These are phyloP conservation scores for Parazoanthus swiftii DNA, from an alignment of 92 coral and sea anemone species.

Conservation along the genomic window DNA sequence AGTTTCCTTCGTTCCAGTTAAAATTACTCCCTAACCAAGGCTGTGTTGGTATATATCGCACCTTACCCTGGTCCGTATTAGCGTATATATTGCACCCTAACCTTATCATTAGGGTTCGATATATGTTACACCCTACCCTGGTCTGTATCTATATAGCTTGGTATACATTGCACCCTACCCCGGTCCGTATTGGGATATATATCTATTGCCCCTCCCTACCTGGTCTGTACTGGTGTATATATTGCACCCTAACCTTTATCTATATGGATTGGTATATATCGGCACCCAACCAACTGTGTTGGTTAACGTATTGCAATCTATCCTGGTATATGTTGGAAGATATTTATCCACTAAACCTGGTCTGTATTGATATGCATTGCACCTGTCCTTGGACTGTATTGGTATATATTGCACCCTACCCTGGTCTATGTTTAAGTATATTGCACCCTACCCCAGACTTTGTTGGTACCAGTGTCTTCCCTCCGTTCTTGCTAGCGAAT, in stretches of 20 bases:
- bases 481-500: constrained; percentile 47
- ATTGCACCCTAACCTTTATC: background rate
- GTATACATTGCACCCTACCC: background rate
- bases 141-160: background rate
- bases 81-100: background rate
- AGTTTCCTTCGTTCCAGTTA: too few relatives aligned
- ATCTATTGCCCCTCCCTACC: background rate
- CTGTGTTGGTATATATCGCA: background rate
- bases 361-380: background rate
- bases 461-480: constrained; percentile 47
- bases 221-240: background rate
- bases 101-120: too few relatives aligned
- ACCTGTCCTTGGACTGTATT: background rate
- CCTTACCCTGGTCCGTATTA: background rate
- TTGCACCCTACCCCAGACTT: constrained; percentile 21
- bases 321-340: background rate
- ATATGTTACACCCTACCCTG: constrained; percentile 6
- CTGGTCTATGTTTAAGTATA: background rate
- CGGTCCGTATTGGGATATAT: background rate
- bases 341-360: background rate
- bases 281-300: background rate
- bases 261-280: background rate
- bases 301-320: background rate
- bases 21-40: constrained; percentile 8
- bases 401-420: background rate